Evolutionary conservation across 2,888 invertebrate genomes (phyloP), one percentile per base, ranked within the genome.

Genomic region (Watsonalla cultraria): DNA sequence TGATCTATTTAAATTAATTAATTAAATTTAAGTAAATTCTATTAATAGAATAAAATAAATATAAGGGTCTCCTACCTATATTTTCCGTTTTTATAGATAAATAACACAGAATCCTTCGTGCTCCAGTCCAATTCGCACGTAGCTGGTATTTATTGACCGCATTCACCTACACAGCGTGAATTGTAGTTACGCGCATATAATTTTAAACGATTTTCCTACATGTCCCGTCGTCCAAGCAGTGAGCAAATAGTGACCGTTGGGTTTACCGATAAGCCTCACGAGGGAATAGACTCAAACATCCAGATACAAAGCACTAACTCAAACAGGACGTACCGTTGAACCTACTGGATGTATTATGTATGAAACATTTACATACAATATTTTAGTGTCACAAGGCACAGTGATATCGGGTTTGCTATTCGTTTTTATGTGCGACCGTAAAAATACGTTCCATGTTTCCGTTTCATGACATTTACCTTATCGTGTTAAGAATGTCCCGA

Each of bases 241-340:
- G 52, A 45, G 51, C 64, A 60, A 54, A 65, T 55, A 58, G 51
- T 55, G 54, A 49, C 54, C 57, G 55, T 57, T 51, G 13, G 54
- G 49, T 56, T 56, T 53, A 58, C 60, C 56, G 53, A 57, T 46
- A 54, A 54, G 54, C 55, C 52, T 51, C 47, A 54, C 54, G 34
- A 50, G 59, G 54, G 45, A 53, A 51, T 46, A 53, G 51, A 60
- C 49, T 65, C 56, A 70, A 67, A 70, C 68, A 68, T 54, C 47
- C 37, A 46, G 46, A 53, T 54, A 68, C 59, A 63, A 64, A 66
- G 65, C 62, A 33, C 59, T 49, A 61, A 68, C 60, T 64, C 62
- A 66, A 64, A 68, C 64, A 68, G 55, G 50, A 51, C 51, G 49
- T 53, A 48, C 55, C 60, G 49, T 55, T 51, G 54, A 53, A 55